Evolutionary conservation across 2,888 invertebrate species (phyloP), one percentile per base, ranked within the genome.

Genomic region (Lasiommata megera): DNA sequence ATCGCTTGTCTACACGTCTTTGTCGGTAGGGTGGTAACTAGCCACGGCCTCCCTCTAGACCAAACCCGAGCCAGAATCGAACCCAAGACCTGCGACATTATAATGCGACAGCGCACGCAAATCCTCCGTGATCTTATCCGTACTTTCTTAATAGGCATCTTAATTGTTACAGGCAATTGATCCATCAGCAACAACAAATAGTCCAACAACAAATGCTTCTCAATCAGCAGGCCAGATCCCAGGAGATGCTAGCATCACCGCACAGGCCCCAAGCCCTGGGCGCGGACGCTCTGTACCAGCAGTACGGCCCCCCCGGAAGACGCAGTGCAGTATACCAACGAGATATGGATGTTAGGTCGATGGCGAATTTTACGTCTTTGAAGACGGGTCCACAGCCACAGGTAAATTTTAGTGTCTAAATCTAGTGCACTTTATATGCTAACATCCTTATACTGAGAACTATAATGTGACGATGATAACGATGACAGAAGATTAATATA

Each of bases 201-300:
- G 82, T 82, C 1, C 91, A 91, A 54, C 91, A 92, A 51, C 92
- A 92, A 61, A 82, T 92, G 76, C 74, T 91, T 63, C 70, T 91
- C 51, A 90, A 78, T 60, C 90, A 89, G 52, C 92, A 91, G 66
- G 87, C 91, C 3, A 82, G 93, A 65, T 92, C 93, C 5, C 93
- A 93, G 63, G 93, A 93, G 74, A 89, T 92, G 84, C 73, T 93
- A 47, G 84, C 91, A 2, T 80, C 88, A 6, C 82, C 83, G 1
- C 78, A 84, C 61, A 73, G 85, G 23, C 80, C 76, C 0, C 87
- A 87, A 50, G 86, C 90, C 1, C 67, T 91, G 6, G 91, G 91
- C 0, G 84, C 89, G 14, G 91, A 91, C 65, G 87, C 88, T 0
- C 64, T 91, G 16, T 91, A 91, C 69, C 91, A 91, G 63, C 91